phyloP scores from a whole-genome alignment of 2,888 invertebrate species.

The Linyphia triangularis region DNA sequence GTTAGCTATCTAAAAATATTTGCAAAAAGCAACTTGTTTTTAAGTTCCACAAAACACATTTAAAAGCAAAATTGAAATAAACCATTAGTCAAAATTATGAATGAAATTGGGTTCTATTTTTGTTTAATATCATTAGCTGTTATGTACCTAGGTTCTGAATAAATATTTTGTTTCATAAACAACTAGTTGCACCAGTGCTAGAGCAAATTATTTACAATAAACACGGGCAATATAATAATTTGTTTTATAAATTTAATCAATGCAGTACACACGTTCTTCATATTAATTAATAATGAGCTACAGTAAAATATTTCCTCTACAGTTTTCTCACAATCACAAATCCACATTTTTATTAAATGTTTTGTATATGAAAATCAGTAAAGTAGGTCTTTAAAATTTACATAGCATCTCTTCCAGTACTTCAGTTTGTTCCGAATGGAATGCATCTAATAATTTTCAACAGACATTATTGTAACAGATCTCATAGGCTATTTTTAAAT shows the following conservation, averaged over 20 bases:
- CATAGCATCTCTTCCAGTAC: slow-evolving; percentile 20
- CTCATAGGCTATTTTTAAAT: slow-evolving; percentile 54
- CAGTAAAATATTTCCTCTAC: slow-evolving; percentile 5
- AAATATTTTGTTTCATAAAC: slow-evolving; percentile 3
- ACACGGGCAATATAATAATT: slow-evolving; percentile 3
- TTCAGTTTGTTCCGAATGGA: slow-evolving; percentile 29
- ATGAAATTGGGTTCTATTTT: neutral
- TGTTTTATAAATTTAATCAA: slow-evolving; percentile 3
- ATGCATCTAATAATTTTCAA: slow-evolving; percentile 49
- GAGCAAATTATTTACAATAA: slow-evolving; percentile 3
- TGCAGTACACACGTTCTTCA: neutral
- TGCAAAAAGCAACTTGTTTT: neutral
- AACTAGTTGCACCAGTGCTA: slow-evolving; percentile 3
- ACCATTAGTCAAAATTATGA: neutral
- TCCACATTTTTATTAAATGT: neutral
- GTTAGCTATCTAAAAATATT: too few relatives aligned
- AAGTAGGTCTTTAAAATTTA: slow-evolving; percentile 20
- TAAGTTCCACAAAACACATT: neutral
- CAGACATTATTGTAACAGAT: slow-evolving; percentile 46
- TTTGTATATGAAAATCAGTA: slow-evolving; percentile 25
- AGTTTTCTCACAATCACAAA: slow-evolving; percentile 25
- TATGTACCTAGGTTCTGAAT: neutral
- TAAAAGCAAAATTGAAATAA: neutral
- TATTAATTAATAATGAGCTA: neutral
- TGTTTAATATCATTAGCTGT: neutral